These are phyloP conservation scores for Prosapia bicincta DNA, from an alignment of 2,888 invertebrate genomes.

Conservation along the genomic window DNA sequence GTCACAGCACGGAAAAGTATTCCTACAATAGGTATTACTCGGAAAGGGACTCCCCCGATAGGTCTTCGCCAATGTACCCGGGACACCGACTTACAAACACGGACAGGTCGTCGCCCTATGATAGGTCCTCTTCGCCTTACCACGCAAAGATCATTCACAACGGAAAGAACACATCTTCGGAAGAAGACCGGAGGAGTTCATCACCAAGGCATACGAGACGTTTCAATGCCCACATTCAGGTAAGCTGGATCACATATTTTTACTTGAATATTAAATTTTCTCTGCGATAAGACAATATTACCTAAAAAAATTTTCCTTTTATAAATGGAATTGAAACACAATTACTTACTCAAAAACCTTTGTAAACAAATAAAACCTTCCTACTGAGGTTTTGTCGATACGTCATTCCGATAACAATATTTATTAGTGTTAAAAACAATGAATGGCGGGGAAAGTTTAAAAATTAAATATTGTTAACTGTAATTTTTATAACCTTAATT, in stretches of 20 bases:
- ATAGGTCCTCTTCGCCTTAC: slow-evolving; percentile 19
- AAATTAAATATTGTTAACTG: no score
- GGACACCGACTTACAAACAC: slow-evolving; percentile 24
- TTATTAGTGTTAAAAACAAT: no score
- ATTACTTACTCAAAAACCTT: no score
- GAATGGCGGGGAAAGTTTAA: no score
- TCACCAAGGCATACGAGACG: slow-evolving; percentile 10
- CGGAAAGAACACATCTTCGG: slow-evolving; percentile 19
- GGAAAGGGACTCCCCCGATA: slow-evolving; percentile 34
- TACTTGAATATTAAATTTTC: no score
- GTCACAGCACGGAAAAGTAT: slow-evolving; percentile 41
- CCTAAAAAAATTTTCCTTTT: no score
- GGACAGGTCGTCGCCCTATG: slow-evolving; percentile 21
- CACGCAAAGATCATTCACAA: slow-evolving; percentile 12
- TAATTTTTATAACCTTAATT: no score
- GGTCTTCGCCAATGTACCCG: slow-evolving; percentile 41
- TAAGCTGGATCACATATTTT: slow-evolving; percentile 1
- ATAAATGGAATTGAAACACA: no score
- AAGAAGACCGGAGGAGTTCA: slow-evolving; percentile 7
- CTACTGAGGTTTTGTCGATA: no score
- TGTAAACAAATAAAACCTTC: no score
- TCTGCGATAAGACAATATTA: no score
- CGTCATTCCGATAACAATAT: no score
- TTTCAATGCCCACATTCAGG: slow-evolving; percentile 20
- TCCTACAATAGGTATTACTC: slow-evolving; percentile 38